A percentile compares a stretch with the other conserved stretches of the same genome.
Evolutionary conservation across 2,113 vertebrate genomes (phyloP).

Genomic region (Megaceryle maxima): DNA sequence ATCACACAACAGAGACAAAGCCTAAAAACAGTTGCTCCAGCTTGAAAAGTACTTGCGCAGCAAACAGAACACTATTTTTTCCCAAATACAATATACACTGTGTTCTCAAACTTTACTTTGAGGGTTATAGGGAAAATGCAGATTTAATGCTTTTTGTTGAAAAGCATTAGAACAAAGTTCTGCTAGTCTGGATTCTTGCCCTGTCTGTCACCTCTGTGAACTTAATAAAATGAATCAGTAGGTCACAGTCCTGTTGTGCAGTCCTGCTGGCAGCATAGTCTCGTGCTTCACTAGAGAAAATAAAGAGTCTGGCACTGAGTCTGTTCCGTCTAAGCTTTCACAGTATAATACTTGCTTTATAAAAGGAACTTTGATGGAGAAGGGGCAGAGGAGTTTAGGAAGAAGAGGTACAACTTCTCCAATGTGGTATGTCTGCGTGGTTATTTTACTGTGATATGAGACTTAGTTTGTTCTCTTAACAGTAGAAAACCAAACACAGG

Average conservation of each 20-base stretch:
- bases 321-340: not conserved
- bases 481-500: not conserved
- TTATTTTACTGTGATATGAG: fast-evolving
- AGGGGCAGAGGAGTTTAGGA: not conserved
- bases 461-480: not conserved
- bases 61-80: not conserved
- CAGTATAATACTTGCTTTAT: not conserved
- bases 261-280: not conserved
- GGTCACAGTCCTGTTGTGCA: not conserved
- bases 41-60: not conserved
- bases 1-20: not conserved
- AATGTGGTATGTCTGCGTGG: fast-evolving
- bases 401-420: not conserved
- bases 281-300: not conserved
- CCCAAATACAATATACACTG: not conserved
- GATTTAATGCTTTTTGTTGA: slow-evolving; percentile 38
- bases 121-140: not conserved
- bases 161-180: not conserved
- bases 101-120: slow-evolving; percentile 15
- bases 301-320: not conserved
- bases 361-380: not conserved
- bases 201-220: slow-evolving; percentile 60
- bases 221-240: slow-evolving; percentile 40
- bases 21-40: not conserved
- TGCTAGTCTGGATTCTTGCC: slow-evolving; percentile 27